phyloP scores from a whole-genome alignment of 2,797 vertebrate species.

The Xiphophorus birchmanni region DNA sequence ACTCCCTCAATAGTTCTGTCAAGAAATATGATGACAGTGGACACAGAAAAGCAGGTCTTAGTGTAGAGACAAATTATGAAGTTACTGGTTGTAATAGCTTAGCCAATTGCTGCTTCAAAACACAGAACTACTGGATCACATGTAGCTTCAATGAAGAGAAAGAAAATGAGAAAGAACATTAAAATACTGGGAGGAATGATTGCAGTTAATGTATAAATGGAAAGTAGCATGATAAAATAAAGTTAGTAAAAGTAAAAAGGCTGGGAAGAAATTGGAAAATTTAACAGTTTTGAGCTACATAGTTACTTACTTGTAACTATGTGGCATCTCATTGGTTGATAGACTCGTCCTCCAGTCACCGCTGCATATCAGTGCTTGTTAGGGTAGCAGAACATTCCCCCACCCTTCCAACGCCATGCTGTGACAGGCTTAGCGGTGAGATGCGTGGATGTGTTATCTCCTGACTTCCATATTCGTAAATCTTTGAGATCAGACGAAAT shows the following conservation, averaged over 20 bases:
- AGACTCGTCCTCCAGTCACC: slow-evolving; percentile 21
- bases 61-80: background rate
- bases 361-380: slow-evolving; percentile 46
- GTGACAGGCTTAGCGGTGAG: slow-evolving; percentile 71
- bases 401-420: slow-evolving; percentile 11
- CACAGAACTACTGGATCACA: background rate
- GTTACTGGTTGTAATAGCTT: background rate
- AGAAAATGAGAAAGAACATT: background rate
- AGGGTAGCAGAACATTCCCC: slow-evolving; percentile 37
- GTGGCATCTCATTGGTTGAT: slow-evolving; percentile 44
- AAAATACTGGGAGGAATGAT: background rate
- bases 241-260: slow-evolving; percentile 13
- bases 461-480: slow-evolving; percentile 80
- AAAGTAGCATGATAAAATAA: background rate
- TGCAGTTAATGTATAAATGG: background rate
- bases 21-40: background rate
- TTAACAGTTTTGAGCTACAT: slow-evolving; percentile 36
- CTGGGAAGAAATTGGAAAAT: slow-evolving; percentile 18
- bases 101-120: background rate
- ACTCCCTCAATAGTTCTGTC: background rate
- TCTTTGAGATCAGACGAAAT: slow-evolving; percentile 80
- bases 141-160: slow-evolving; percentile 1
- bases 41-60: background rate
- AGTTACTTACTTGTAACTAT: slow-evolving; percentile 14
- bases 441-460: slow-evolving; percentile 77